Evolutionary conservation across 2,113 vertebrate species (phyloP).

Genomic region (Entelurus aequoreus): DNA sequence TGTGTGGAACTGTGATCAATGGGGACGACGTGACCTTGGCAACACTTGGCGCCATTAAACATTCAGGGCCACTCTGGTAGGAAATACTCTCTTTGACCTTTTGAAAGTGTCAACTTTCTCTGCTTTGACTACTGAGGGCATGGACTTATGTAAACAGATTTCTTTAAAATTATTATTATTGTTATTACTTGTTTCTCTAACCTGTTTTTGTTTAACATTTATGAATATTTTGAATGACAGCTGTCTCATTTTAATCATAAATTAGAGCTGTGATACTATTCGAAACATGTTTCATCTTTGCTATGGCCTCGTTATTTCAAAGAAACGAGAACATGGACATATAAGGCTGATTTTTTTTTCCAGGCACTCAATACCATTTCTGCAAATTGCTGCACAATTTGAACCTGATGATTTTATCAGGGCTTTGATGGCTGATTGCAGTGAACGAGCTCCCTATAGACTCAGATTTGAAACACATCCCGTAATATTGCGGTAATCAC

Average conservation of each 20-base stretch:
- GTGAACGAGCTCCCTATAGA: neutral
- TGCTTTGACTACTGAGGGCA: conserved; percentile 45
- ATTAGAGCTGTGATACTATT: neutral
- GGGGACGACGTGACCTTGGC: conserved; percentile 55
- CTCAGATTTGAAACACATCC: neutral
- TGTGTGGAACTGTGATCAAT: conserved; percentile 53
- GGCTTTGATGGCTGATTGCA: neutral
- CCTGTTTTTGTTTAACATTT: too few relatives aligned
- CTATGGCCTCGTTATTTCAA: neutral
- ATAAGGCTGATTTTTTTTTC: neutral
- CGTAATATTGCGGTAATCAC: too few relatives aligned
- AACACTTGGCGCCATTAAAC: conserved; percentile 46
- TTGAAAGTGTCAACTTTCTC: conserved; percentile 52
- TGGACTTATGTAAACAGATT: conserved; percentile 25
- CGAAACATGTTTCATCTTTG: neutral
- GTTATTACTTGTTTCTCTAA: conserved; percentile 1
- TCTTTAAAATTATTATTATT: conserved; percentile 22
- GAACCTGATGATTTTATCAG: neutral
- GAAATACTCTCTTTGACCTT: conserved; percentile 47
- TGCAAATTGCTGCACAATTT: neutral
- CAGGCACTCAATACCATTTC: neutral
- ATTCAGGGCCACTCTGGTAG: conserved; percentile 37
- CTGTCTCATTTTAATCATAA: too few relatives aligned
- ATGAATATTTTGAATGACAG: too few relatives aligned
- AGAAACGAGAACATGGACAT: neutral